phyloP scores from a whole-genome alignment of 2,797 vertebrate genomes.

The Hydrophis major region DNA sequence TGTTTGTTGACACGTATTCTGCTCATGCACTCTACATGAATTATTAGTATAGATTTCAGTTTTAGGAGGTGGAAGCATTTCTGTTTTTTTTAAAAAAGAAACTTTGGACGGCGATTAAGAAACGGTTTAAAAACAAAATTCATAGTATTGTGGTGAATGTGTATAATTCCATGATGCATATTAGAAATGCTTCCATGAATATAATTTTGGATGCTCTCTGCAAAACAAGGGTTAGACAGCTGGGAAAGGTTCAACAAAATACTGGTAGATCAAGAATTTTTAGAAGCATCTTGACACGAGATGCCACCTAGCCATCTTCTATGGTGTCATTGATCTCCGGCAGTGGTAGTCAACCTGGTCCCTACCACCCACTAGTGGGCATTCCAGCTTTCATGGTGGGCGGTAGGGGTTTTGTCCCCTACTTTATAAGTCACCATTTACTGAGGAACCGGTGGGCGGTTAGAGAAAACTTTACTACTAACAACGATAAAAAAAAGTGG shows the following conservation, averaged over 20 bases:
- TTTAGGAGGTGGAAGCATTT: background rate
- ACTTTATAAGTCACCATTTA: too few relatives aligned
- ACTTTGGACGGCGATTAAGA: background rate
- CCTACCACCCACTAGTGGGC: too few relatives aligned
- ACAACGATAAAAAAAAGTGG: too few relatives aligned
- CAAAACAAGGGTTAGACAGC: background rate
- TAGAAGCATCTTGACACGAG: background rate
- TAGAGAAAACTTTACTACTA: too few relatives aligned
- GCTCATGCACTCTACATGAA: background rate
- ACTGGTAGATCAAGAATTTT: background rate
- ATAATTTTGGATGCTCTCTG: too few relatives aligned
- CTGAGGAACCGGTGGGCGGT: too few relatives aligned
- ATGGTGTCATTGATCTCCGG: background rate
- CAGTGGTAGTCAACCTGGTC: too few relatives aligned
- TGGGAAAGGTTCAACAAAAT: background rate
- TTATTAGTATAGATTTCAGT: background rate
- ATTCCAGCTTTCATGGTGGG: too few relatives aligned
- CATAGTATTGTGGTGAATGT: background rate
- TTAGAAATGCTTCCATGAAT: background rate
- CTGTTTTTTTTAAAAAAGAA: background rate
- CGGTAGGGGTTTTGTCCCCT: too few relatives aligned
- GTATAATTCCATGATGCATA: background rate
- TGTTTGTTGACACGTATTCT: background rate
- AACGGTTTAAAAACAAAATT: background rate
- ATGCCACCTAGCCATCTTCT: background rate